phyloP scores from a whole-genome alignment of 2,888 invertebrate genomes.

The Eristalinus sepulchralis region DNA sequence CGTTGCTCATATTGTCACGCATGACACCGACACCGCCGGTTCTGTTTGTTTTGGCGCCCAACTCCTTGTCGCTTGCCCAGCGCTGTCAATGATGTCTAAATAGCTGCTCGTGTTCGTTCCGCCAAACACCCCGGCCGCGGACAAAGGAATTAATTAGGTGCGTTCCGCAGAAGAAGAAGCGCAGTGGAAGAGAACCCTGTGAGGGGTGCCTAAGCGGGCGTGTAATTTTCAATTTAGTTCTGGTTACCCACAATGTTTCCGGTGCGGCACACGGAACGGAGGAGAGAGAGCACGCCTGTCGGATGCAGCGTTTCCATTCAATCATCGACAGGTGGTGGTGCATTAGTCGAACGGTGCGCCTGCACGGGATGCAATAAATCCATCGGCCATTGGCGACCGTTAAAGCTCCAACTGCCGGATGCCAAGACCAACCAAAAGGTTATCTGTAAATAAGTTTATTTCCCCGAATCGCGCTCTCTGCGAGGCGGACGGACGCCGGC shows the following conservation, averaged over 20 bases:
- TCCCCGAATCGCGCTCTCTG: constrained; percentile 32
- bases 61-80: constrained; percentile 49
- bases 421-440: constrained; percentile 67
- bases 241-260: constrained; percentile 76
- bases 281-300: neutral
- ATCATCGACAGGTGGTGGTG: constrained; percentile 64
- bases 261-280: constrained; percentile 34
- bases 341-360: constrained; percentile 37
- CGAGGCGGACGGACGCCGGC: neutral
- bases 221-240: constrained; percentile 80
- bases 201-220: constrained; percentile 79
- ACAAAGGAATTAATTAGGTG: constrained; percentile 69
- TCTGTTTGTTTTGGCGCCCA: constrained; percentile 32
- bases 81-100: constrained; percentile 70
- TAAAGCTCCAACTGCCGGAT: constrained; percentile 72
- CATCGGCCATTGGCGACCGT: constrained; percentile 57
- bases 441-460: constrained; percentile 66
- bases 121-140: constrained; percentile 51
- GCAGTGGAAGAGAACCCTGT: neutral
- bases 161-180: neutral
- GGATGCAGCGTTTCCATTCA: constrained; percentile 1
- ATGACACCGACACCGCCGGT: constrained; percentile 72
- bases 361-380: constrained; percentile 68
- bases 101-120: constrained; percentile 44
- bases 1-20: constrained; percentile 73